Evolutionary conservation across 1,140 invertebrate genomes (phyloP).

Genomic region (Heliconius himera): DNA sequence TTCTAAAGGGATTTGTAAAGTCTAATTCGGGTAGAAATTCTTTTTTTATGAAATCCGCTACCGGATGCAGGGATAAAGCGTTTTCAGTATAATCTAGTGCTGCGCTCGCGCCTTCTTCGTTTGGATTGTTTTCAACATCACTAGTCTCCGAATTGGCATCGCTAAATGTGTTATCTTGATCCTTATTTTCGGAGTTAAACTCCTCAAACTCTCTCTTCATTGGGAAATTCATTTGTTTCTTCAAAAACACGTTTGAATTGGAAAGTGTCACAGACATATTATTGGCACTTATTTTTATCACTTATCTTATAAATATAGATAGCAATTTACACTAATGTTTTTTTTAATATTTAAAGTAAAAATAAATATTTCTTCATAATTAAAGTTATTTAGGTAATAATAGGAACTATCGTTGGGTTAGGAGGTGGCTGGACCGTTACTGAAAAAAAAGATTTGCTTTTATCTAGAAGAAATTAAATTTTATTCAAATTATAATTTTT

Average conservation of each 20-base stretch:
- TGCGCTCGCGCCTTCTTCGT: slow-evolving; percentile 56
- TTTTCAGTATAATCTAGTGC: slow-evolving; percentile 74
- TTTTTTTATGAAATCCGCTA: slow-evolving; percentile 80
- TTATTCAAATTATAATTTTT: not conserved
- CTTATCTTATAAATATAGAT: slow-evolving; percentile 61
- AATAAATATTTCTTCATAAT: slow-evolving; percentile 76
- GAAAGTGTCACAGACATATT: slow-evolving; percentile 73
- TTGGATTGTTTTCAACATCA: slow-evolving; percentile 75
- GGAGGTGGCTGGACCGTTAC: slow-evolving; percentile 74
- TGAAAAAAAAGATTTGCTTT: slow-evolving; percentile 37
- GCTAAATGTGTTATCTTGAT: slow-evolving; percentile 62
- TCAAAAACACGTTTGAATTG: slow-evolving; percentile 68
- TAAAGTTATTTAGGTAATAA: slow-evolving; percentile 80
- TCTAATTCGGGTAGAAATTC: slow-evolving; percentile 79
- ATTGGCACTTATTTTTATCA: slow-evolving; percentile 59
- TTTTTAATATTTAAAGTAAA: slow-evolving; percentile 68
- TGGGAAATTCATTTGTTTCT: slow-evolving; percentile 69
- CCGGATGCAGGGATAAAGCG: slow-evolving; percentile 63
- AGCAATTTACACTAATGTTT: slow-evolving; percentile 57
- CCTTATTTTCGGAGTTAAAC: slow-evolving; percentile 60
- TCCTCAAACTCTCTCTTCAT: slow-evolving; percentile 76
- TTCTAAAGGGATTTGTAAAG: slow-evolving; percentile 73
- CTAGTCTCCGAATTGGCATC: slow-evolving; percentile 70
- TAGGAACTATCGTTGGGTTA: slow-evolving; percentile 83
- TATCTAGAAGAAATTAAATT: too few relatives aligned